Conservation (phyloP, 2,797 vertebrate species). For the Zalophus californianus region DNA sequence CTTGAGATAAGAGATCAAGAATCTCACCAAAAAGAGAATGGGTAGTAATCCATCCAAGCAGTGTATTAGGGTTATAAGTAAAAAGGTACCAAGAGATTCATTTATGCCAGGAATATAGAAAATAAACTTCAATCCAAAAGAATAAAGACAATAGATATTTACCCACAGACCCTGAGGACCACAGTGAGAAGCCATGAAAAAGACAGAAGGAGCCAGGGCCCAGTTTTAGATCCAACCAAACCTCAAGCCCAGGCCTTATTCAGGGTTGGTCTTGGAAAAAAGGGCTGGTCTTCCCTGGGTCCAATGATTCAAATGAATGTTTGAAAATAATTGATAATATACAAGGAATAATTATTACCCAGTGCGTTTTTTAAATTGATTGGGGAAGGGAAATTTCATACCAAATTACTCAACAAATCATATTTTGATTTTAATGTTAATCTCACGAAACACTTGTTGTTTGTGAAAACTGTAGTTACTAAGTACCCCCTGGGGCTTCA, state of each 20-base stretch:
- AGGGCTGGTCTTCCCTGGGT: not conserved
- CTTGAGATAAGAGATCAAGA: constrained; percentile 8
- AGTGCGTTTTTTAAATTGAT: not conserved
- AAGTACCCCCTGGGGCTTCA: not conserved
- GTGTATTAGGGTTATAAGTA: not conserved
- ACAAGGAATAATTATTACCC: not conserved
- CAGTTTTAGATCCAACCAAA: not conserved
- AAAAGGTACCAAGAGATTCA: constrained; percentile 38
- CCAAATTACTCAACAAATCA: constrained; percentile 16
- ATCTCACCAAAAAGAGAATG: not conserved
- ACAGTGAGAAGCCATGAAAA: not conserved
- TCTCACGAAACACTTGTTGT: not conserved
- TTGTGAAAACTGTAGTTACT: constrained; percentile 31
- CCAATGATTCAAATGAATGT: not conserved
- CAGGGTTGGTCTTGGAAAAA: not conserved
- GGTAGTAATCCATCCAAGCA: not conserved
- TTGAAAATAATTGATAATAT: not conserved
- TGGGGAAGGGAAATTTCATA: constrained; percentile 1
- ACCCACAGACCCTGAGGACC: not conserved
- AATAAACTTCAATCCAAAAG: not conserved
- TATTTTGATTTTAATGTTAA: constrained; percentile 10
- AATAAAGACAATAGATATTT: not conserved
- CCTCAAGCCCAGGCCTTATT: not conserved
- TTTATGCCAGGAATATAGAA: not conserved
- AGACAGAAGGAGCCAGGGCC: not conserved